Evolutionary conservation across 1,140 invertebrate genomes (phyloP).

Genomic region (Vollenhovia emeryi): DNA sequence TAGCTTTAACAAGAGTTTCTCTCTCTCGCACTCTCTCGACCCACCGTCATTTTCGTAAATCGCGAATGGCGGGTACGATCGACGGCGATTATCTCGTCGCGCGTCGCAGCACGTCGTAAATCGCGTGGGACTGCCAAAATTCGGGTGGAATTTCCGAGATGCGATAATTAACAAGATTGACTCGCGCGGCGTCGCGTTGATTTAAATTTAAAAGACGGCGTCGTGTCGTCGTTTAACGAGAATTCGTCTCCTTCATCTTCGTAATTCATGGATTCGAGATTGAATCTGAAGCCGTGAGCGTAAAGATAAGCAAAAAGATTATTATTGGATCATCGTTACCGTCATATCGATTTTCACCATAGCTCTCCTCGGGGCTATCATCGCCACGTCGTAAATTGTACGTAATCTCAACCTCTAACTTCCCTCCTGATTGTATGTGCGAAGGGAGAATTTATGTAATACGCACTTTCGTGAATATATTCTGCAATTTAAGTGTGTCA

Average conservation of each 20-base stretch:
- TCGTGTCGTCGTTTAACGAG: neutral
- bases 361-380: slow-evolving; percentile 20
- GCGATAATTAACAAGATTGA: slow-evolving; percentile 12
- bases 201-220: neutral
- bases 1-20: slow-evolving; percentile 14
- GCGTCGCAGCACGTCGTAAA: slow-evolving; percentile 18
- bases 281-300: neutral
- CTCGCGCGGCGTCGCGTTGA: neutral
- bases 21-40: neutral
- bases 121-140: neutral
- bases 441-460: slow-evolving; percentile 19
- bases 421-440: neutral
- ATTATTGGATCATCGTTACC: slow-evolving; percentile 52
- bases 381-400: slow-evolving; percentile 41
- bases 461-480: neutral
- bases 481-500: neutral
- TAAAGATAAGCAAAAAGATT: slow-evolving; percentile 25
- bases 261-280: slow-evolving; percentile 14
- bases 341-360: slow-evolving; percentile 41
- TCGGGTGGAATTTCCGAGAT: neutral
- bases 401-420: slow-evolving; percentile 42
- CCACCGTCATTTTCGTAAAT: slow-evolving; percentile 36
- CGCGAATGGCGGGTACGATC: neutral
- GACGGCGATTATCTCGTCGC: neutral
- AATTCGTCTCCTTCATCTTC: slow-evolving; percentile 22